Evolutionary conservation across 2,888 invertebrate genomes (phyloP).

Genomic region (Idaea biselata): DNA sequence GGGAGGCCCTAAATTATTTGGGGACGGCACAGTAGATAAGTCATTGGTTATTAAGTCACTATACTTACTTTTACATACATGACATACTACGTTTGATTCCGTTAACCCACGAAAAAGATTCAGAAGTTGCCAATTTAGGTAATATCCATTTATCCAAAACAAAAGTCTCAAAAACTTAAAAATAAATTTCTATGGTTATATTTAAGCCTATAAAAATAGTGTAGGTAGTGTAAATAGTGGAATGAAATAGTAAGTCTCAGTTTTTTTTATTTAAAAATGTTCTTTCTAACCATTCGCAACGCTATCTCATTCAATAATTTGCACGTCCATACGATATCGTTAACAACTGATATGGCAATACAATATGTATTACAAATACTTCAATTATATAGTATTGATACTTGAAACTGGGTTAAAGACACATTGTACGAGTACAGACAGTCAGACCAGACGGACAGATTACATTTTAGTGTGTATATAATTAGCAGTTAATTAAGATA

Average conservation of each 20-base stretch:
- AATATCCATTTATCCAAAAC: too few species aligned
- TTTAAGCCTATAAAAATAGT: too few species aligned
- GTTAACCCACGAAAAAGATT: too few species aligned
- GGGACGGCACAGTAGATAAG: too few species aligned
- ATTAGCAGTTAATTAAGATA: neutral
- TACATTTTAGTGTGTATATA: neutral
- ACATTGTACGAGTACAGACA: neutral
- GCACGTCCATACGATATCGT: neutral
- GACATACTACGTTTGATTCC: too few species aligned
- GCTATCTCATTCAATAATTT: neutral
- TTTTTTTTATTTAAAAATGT: neutral
- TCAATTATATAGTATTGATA: constrained; percentile 1
- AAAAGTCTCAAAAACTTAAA: too few species aligned
- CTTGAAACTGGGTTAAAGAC: constrained; percentile 1
- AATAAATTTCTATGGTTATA: too few species aligned
- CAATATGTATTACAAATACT: neutral
- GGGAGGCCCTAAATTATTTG: too few species aligned
- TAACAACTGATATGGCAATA: neutral
- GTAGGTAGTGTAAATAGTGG: too few species aligned
- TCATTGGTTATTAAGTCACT: too few species aligned
- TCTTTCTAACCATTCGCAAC: neutral
- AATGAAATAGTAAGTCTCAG: neutral
- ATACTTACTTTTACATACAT: too few species aligned
- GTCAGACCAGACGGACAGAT: neutral
- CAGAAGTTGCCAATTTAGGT: too few species aligned